Conservation (phyloP, 2,888 invertebrate genomes). For the Bellardia pandia region DNA sequence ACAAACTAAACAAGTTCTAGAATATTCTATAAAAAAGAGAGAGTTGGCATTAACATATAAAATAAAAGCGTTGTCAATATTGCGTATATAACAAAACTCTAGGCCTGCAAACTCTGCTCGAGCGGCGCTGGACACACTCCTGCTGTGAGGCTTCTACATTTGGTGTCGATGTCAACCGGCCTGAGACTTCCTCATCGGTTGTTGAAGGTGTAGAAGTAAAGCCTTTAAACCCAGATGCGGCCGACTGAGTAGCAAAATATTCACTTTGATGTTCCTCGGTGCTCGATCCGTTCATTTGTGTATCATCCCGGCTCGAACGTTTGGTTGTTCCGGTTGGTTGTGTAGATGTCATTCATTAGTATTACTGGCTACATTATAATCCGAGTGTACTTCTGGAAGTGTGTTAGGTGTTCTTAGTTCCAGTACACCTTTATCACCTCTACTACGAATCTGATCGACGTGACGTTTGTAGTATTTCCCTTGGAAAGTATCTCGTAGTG, state of each 20-base stretch:
- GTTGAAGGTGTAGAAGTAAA: not conserved
- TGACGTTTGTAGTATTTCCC: not conserved
- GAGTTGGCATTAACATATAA: too few species aligned
- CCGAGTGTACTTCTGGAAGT: not conserved
- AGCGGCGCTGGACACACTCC: not conserved
- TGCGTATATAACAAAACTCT: conserved; percentile 12
- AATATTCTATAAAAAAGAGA: too few species aligned
- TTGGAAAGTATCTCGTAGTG: conserved; percentile 47
- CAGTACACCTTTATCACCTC: not conserved
- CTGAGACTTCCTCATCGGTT: not conserved
- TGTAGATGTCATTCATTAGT: not conserved
- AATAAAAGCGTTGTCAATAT: too few species aligned
- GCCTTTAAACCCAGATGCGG: not conserved
- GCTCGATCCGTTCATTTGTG: not conserved
- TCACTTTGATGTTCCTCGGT: not conserved
- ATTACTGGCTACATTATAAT: not conserved
- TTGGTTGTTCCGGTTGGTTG: not conserved
- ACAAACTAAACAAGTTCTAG: too few species aligned
- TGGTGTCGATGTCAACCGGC: not conserved
- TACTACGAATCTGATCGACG: conserved; percentile 1
- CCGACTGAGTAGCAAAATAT: not conserved
- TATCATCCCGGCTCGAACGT: not conserved
- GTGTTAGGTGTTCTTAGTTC: not conserved
- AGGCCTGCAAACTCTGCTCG: not conserved
- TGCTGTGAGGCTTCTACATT: not conserved